Percentiles rank a stretch among this genome's conserved stretches.
These are phyloP conservation scores for Harpagoxenus sublaevis DNA, from an alignment of 2,888 invertebrate genomes.

Conservation along the genomic window DNA sequence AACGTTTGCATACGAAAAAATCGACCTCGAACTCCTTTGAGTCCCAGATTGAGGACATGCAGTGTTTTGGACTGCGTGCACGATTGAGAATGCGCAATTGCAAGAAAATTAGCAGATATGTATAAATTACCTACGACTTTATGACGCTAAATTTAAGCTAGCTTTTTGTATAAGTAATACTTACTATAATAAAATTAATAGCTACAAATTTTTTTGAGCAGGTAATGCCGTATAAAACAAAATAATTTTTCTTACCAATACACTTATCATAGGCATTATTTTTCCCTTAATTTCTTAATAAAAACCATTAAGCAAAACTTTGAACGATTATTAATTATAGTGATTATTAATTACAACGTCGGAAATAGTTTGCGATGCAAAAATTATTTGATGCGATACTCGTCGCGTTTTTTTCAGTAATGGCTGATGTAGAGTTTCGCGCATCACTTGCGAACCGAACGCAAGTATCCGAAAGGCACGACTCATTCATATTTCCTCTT, in stretches of 20 bases:
- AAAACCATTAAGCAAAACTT: neutral
- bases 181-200: neutral
- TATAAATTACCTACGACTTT: neutral
- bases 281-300: neutral
- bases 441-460: neutral
- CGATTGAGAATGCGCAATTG: neutral
- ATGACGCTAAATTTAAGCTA: neutral
- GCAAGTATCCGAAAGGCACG: slow-evolving; percentile 29
- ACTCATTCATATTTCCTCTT: slow-evolving; percentile 55
- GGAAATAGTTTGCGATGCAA: neutral
- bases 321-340: neutral
- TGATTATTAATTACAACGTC: neutral
- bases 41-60: neutral
- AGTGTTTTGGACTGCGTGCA: neutral
- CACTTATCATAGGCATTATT: neutral
- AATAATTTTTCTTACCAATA: neutral
- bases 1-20: neutral
- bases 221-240: neutral
- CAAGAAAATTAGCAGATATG: neutral
- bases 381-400: neutral
- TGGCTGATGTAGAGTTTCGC: neutral
- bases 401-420: neutral
- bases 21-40: neutral
- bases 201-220: neutral
- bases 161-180: neutral